These are phyloP conservation scores for Melitaea cinxia DNA, from an alignment of 1,140 invertebrate genomes.

Conservation along the genomic window DNA sequence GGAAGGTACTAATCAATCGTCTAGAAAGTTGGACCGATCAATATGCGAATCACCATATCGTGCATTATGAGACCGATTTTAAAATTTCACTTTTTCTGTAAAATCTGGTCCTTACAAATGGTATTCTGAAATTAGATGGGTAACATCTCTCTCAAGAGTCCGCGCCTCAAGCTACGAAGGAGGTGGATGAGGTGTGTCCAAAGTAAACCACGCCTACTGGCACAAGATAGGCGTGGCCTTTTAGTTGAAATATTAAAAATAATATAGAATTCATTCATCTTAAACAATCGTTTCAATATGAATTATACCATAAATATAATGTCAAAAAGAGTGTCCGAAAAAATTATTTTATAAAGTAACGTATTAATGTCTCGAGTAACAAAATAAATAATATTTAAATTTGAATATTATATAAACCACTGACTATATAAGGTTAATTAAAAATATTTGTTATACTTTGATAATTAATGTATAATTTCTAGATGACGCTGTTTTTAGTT, in stretches of 20 bases:
- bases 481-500: too few species aligned
- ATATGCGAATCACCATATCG: slow-evolving; percentile 67
- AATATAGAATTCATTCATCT: slow-evolving; percentile 1
- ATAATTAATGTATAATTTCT: too few species aligned
- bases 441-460: too few species aligned
- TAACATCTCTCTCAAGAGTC: slow-evolving; percentile 65
- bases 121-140: slow-evolving; percentile 56
- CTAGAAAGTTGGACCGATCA: slow-evolving; percentile 75
- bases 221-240: slow-evolving; percentile 58
- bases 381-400: too few species aligned
- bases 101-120: slow-evolving; percentile 36
- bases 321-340: too few species aligned
- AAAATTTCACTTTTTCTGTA: slow-evolving; percentile 42
- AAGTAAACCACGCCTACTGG: slow-evolving; percentile 60
- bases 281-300: neutral
- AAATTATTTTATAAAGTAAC: too few species aligned
- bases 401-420: too few species aligned
- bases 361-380: too few species aligned
- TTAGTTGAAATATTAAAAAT: slow-evolving; percentile 33
- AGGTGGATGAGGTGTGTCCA: slow-evolving; percentile 59
- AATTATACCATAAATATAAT: too few species aligned
- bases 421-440: too few species aligned
- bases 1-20: slow-evolving; percentile 69
- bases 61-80: slow-evolving; percentile 50
- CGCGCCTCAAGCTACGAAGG: slow-evolving; percentile 52